These are phyloP conservation scores for Falco columbarius DNA, from an alignment of 2,797 vertebrate species.

Conservation along the genomic window DNA sequence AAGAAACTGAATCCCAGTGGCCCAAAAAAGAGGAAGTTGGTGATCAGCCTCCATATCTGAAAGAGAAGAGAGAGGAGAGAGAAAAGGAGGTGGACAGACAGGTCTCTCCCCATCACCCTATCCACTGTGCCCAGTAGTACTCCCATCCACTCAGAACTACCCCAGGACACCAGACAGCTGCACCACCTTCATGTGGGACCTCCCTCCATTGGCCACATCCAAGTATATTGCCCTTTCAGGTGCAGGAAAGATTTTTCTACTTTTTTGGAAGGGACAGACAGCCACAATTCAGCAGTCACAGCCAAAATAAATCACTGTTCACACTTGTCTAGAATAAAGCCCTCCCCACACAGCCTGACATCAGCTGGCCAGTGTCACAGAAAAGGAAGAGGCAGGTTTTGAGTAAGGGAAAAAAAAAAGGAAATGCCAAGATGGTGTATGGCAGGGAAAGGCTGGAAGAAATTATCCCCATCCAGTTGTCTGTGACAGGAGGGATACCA, in stretches of 20 bases:
- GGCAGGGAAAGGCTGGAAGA: not conserved
- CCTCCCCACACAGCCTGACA: not conserved
- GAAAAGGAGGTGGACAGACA: not conserved
- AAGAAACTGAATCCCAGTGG: conserved; percentile 83
- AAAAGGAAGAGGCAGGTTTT: not conserved
- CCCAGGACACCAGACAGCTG: not conserved
- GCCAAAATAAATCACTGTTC: not conserved
- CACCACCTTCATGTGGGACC: not conserved
- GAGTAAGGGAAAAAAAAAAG: not conserved
- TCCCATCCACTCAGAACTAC: not conserved
- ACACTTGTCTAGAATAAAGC: not conserved
- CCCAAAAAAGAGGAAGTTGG: conserved; percentile 84
- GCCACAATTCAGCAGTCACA: not conserved
- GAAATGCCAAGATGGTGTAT: not conserved
- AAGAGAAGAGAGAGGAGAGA: not conserved
- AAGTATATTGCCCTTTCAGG: not conserved
- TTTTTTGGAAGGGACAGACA: not conserved
- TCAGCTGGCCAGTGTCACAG: not conserved
- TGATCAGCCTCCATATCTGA: conserved; percentile 83
- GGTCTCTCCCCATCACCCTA: not conserved
- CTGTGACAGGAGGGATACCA: not conserved
- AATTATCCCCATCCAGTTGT: fast-evolving
- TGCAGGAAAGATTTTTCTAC: not conserved
- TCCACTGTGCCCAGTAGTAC: not conserved
- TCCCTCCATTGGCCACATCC: not conserved